Percentiles rank a stretch among this genome's conserved stretches.
Conservation (phyloP, 1,140 invertebrate genomes). For the Drosophila biarmipes region DNA sequence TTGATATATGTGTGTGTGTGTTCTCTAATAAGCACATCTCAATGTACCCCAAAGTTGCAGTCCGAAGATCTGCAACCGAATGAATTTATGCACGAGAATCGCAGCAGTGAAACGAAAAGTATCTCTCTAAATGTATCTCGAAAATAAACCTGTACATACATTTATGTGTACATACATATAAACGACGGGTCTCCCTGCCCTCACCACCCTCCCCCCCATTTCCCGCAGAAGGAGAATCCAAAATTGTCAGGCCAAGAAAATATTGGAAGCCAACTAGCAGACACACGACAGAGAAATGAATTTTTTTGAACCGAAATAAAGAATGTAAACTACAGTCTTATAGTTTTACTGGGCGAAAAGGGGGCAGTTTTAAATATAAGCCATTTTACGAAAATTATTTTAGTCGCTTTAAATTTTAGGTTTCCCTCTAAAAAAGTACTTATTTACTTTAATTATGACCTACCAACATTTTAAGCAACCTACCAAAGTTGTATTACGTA, state of each 20-base stretch:
- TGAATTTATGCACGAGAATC: constrained; percentile 49
- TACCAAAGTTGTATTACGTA: too few relatives aligned
- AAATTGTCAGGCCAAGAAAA: constrained; percentile 21
- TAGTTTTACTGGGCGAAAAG: constrained; percentile 5
- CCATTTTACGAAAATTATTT: too few relatives aligned
- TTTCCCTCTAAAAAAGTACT: too few relatives aligned
- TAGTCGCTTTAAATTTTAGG: too few relatives aligned
- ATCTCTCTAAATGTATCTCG: constrained; percentile 4
- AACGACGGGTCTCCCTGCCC: constrained; percentile 1
- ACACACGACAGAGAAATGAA: constrained; percentile 53
- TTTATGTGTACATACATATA: constrained; percentile 20
- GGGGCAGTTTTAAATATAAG: not conserved
- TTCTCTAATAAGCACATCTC: constrained; percentile 12
- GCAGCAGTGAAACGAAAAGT: not conserved
- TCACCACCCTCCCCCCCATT: constrained; percentile 5
- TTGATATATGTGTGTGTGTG: not conserved
- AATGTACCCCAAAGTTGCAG: constrained; percentile 24
- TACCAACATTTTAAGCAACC: too few relatives aligned
- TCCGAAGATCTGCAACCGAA: constrained; percentile 14
- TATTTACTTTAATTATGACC: too few relatives aligned
- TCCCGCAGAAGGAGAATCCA: constrained; percentile 2
- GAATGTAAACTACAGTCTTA: constrained; percentile 71
- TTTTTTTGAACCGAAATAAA: constrained; percentile 80
- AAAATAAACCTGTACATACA: constrained; percentile 12
- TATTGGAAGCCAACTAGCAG: constrained; percentile 32